These are phyloP conservation scores for Odontothrips loti DNA, from an alignment of 2,888 invertebrate species.

Conservation along the genomic window DNA sequence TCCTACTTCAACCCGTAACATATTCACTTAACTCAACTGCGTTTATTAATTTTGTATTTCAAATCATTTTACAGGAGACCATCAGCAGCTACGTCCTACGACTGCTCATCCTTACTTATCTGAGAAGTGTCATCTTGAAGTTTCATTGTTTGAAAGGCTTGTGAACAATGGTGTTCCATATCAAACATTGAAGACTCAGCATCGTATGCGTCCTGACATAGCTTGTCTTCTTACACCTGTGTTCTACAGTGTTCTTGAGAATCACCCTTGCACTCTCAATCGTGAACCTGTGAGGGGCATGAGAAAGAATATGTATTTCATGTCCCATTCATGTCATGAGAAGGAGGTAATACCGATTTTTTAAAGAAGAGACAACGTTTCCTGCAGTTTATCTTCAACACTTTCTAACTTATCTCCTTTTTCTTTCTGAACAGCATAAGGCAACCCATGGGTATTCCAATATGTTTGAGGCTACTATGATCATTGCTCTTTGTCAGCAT, in stretches of 20 bases:
- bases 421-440: neutral
- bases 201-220: conserved; percentile 69
- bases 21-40: neutral
- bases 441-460: conserved; percentile 45
- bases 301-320: conserved; percentile 60
- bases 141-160: conserved; percentile 79
- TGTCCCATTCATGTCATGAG: conserved; percentile 58
- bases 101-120: conserved; percentile 65
- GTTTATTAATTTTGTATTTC: neutral
- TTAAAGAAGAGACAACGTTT: neutral
- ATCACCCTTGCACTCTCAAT: conserved; percentile 54
- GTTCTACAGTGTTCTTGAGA: conserved; percentile 60
- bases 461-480: conserved; percentile 58
- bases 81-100: conserved; percentile 71
- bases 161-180: conserved; percentile 61
- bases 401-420: neutral
- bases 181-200: conserved; percentile 59
- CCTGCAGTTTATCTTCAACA: neutral
- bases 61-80: conserved; percentile 57
- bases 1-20: too few species aligned
- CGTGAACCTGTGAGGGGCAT: conserved; percentile 59
- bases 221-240: conserved; percentile 52
- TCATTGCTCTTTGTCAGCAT: conserved; percentile 57
- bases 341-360: conserved; percentile 46
- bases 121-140: conserved; percentile 61